phyloP scores from a whole-genome alignment of 2,113 vertebrate genomes.

The Mohoua ochrocephala region DNA sequence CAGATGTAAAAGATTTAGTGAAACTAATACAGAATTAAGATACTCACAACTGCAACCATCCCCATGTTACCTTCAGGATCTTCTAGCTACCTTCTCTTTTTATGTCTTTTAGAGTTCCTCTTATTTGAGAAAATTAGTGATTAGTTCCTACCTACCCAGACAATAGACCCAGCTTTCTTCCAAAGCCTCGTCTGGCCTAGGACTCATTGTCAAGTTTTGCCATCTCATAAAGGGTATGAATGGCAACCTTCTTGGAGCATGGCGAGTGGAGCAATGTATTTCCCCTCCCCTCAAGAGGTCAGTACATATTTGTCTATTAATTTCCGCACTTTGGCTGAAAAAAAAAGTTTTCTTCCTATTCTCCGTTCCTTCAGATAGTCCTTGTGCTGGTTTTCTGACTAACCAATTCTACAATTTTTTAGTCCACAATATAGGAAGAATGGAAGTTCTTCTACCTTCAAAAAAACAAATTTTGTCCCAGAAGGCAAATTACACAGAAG shows the following conservation, averaged over 20 bases:
- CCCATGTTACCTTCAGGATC: background rate
- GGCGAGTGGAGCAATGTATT: fast-evolving
- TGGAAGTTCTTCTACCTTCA: background rate
- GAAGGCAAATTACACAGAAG: background rate
- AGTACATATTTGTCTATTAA: background rate
- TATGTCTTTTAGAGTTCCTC: background rate
- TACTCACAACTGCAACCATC: background rate
- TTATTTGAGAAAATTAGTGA: background rate
- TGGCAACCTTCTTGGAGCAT: background rate
- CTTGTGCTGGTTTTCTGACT: background rate
- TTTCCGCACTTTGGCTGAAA: background rate
- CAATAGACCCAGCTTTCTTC: background rate
- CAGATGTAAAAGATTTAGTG: background rate
- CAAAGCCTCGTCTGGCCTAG: background rate
- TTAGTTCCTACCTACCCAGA: background rate
- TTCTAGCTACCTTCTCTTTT: background rate
- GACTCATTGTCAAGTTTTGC: background rate
- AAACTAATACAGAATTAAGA: background rate
- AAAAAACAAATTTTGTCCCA: background rate
- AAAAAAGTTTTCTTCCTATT: background rate
- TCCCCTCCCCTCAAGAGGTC: background rate
- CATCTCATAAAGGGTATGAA: background rate
- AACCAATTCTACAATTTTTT: background rate
- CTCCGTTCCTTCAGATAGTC: background rate
- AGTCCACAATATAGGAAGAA: background rate